These are phyloP conservation scores for Gastrophryne carolinensis DNA, from an alignment of 2,797 vertebrate species.

Conservation along the genomic window DNA sequence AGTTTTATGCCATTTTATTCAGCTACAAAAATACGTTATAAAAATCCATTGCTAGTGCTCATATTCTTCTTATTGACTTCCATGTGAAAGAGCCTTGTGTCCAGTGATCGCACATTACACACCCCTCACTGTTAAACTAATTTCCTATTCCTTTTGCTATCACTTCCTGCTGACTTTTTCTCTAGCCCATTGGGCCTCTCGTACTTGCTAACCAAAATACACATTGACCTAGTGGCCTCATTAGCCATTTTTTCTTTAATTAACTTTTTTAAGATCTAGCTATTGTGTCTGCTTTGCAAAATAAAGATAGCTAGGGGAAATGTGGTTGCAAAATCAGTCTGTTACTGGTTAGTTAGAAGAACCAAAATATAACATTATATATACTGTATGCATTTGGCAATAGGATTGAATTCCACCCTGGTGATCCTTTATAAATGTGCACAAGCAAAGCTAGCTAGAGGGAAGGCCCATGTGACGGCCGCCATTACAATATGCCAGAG, in stretches of 20 bases:
- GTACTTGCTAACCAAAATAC: background rate
- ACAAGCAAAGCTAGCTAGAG: background rate
- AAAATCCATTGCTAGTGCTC: slow-evolving; percentile 50
- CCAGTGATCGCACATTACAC: slow-evolving; percentile 21
- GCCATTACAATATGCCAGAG: background rate
- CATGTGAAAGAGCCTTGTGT: slow-evolving; percentile 50
- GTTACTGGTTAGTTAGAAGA: slow-evolving; percentile 7
- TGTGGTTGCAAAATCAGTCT: background rate
- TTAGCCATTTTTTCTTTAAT: background rate
- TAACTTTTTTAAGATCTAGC: slow-evolving; percentile 65
- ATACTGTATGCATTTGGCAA: background rate
- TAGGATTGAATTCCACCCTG: background rate
- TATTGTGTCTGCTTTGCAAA: slow-evolving; percentile 38
- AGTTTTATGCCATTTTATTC: slow-evolving; percentile 59
- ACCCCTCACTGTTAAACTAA: slow-evolving; percentile 8
- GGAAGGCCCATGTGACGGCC: slow-evolving; percentile 16
- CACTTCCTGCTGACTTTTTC: background rate
- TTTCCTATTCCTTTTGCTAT: background rate
- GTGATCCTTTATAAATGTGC: background rate
- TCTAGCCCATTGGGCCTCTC: background rate
- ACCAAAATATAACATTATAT: background rate
- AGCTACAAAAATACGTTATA: slow-evolving; percentile 56
- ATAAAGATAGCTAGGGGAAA: background rate
- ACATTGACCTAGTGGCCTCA: slow-evolving; percentile 3
- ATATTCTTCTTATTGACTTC: slow-evolving; percentile 58